Evolutionary conservation across 2,797 vertebrate genomes (phyloP), one percentile per base, ranked within the genome.

Genomic region (Gila robusta): DNA sequence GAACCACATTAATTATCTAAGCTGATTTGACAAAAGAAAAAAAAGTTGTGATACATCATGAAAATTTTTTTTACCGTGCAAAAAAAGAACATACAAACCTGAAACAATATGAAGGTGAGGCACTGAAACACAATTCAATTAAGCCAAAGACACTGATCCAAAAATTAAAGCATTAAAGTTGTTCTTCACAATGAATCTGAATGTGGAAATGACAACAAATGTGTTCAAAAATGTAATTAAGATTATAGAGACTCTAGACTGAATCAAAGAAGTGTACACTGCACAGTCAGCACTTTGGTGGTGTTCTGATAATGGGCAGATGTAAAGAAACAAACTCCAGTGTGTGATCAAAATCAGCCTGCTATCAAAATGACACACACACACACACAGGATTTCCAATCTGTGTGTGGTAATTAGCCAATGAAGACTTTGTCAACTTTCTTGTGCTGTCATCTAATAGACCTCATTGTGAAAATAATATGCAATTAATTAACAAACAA

Each of bases 281-380:
- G 56, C 69, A 79, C 10, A 64, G 5, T 79, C 56, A 78, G 74
- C 77, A 80, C 44, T 49, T 69, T 69, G 23, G 11, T 66, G 28
- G 47, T 83, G 74, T 79, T 32, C n/a, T 72, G 54, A 83, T 67
- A 81, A 79, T 35, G 35, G 82, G 41, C 54, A 62, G 19, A 47
- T 49, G 0, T 44, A 35, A 16, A 35, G 26, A 69, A 49, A 28
- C 79, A 39, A 44, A 80, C 78, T 19, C 6, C 5, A 52, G 47
- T 52, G 26, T 66, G 72, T 52, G 17, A 32, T 64, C 62, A 35
- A 76, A 83, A 74, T 39, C 71, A 64, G 21, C 35, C 28, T 52
- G 28, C 41, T 67, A 16, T 32, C 19, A 54, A 59, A 62, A 32
- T 47, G 39, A 26, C 32, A 26, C 10, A 6, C 17, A 32, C 47